These are phyloP conservation scores for Hyphantria cunea DNA, from an alignment of 1,140 invertebrate genomes.

Conservation along the genomic window DNA sequence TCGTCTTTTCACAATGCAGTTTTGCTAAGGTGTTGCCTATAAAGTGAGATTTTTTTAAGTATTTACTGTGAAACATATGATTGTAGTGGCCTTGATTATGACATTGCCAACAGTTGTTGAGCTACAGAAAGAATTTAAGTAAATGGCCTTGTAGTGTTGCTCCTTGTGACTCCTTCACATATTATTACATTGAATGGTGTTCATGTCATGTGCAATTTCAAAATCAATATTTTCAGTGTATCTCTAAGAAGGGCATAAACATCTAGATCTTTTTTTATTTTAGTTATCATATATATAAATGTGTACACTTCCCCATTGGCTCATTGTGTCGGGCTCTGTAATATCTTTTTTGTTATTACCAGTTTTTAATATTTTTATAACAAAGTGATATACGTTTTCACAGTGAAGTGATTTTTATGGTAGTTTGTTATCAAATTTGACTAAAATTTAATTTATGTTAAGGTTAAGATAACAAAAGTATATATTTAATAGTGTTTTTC, in stretches of 20 bases:
- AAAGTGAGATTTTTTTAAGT: constrained; percentile 4
- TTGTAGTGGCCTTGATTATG: constrained; percentile 68
- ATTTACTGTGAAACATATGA: constrained; percentile 47
- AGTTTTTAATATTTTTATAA: too few species aligned
- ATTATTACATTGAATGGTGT: constrained; percentile 3
- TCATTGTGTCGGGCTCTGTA: not conserved
- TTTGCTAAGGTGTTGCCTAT: not conserved
- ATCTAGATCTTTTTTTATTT: not conserved
- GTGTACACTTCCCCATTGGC: not conserved
- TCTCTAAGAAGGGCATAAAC: not conserved
- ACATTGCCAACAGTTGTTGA: constrained; percentile 53
- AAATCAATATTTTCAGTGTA: not conserved
- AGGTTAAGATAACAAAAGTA: too few species aligned
- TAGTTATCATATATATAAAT: not conserved
- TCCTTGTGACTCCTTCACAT: constrained; percentile 21
- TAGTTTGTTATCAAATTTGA: too few species aligned
- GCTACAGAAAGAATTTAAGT: constrained; percentile 40
- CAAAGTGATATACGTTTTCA: too few species aligned
- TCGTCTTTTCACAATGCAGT: constrained; percentile 13
- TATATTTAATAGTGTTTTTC: too few species aligned
- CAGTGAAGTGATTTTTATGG: too few species aligned
- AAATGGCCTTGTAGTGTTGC: constrained; percentile 48
- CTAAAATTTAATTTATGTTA: too few species aligned
- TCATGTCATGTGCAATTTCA: too few species aligned
- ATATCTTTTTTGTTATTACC: not conserved